These are phyloP conservation scores for Odontomyia ornata DNA, from an alignment of 2,888 invertebrate species.

Conservation along the genomic window DNA sequence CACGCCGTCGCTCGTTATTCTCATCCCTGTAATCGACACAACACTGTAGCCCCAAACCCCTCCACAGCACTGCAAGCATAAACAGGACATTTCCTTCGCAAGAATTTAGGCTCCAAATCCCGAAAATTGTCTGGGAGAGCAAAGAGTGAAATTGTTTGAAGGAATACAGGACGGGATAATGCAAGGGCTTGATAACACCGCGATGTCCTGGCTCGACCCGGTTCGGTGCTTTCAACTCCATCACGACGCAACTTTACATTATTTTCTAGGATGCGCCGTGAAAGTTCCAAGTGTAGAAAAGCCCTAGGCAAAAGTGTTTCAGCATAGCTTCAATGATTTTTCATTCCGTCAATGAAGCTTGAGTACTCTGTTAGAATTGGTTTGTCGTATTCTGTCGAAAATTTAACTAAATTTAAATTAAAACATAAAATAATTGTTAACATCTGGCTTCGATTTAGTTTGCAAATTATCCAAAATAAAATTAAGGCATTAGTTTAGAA, in stretches of 20 bases:
- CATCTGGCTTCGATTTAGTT: too few relatives aligned
- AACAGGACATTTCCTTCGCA: not conserved
- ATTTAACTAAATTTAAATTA: too few relatives aligned
- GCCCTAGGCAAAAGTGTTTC: not conserved
- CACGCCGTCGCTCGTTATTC: conserved; percentile 10
- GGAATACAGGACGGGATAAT: not conserved
- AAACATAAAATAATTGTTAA: too few relatives aligned
- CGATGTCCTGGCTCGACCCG: not conserved
- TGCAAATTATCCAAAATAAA: too few relatives aligned
- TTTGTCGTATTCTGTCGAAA: too few relatives aligned
- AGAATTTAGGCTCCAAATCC: not conserved
- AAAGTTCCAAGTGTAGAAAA: not conserved
- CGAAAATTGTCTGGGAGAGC: conserved; percentile 7
- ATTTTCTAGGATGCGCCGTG: not conserved
- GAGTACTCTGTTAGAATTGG: too few relatives aligned
- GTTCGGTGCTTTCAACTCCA: not conserved
- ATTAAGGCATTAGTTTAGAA: too few relatives aligned
- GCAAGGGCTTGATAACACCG: not conserved
- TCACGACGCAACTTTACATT: conserved; percentile 3
- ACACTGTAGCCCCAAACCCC: not conserved
- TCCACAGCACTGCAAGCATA: not conserved
- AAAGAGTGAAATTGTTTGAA: conserved; percentile 9
- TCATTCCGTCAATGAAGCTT: too few relatives aligned
- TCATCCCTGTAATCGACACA: not conserved
- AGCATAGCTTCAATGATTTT: too few relatives aligned